Evolutionary conservation across 2,888 invertebrate genomes (phyloP).

Genomic region (Eupithecia pulchellata): DNA sequence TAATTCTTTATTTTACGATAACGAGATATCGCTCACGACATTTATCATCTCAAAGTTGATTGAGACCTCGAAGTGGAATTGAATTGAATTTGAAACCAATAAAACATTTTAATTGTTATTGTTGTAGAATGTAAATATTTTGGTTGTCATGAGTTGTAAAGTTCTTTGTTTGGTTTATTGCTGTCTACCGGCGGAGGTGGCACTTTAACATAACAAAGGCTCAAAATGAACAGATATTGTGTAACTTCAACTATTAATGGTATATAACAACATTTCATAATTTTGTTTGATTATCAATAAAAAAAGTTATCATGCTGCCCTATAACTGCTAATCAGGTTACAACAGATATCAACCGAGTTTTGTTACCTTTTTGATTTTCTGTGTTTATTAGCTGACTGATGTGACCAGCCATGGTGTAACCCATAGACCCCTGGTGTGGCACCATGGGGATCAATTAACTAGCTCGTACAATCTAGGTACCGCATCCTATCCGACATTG

Average conservation of each 20-base stretch:
- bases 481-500: constrained; percentile 9
- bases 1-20: background rate
- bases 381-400: no score
- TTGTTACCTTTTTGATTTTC: no score
- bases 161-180: constrained; percentile 42
- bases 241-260: background rate
- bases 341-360: no score
- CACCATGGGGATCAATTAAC: background rate
- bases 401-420: no score
- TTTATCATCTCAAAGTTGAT: background rate
- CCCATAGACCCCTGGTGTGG: no score
- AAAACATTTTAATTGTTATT: constrained; percentile 31
- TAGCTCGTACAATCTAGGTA: background rate
- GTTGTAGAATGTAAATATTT: constrained; percentile 33
- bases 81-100: constrained; percentile 21
- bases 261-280: background rate
- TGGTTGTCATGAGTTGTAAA: constrained; percentile 37
- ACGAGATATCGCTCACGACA: constrained; percentile 3
- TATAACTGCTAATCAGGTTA: background rate
- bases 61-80: constrained; percentile 19
- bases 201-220: background rate
- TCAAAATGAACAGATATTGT: background rate
- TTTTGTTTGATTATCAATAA: background rate
- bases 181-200: constrained; percentile 14
- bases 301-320: background rate